These are phyloP conservation scores for Caenorhabditis japonica DNA, from an alignment of 2,888 invertebrate species.

Conservation along the genomic window DNA sequence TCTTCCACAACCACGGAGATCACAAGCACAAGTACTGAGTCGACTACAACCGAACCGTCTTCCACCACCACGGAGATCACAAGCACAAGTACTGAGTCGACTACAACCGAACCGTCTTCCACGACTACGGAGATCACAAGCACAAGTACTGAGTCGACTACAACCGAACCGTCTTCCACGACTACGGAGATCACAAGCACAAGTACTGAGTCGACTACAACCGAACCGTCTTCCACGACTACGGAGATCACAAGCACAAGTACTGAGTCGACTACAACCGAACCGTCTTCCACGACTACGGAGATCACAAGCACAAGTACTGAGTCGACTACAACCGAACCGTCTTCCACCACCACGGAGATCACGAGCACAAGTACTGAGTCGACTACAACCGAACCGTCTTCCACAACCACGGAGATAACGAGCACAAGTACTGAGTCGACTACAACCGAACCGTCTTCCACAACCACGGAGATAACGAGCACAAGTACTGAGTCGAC, in stretches of 20 bases:
- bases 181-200: too few species aligned
- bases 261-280: too few species aligned
- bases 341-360: not conserved
- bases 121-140: not conserved
- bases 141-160: too few species aligned
- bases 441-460: not conserved
- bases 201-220: too few species aligned
- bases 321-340: not conserved
- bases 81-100: not conserved
- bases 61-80: not conserved
- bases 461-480: not conserved
- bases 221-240: too few species aligned
- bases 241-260: too few species aligned
- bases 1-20: not conserved
- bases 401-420: not conserved
- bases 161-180: too few species aligned
- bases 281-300: not conserved
- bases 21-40: conserved; percentile 27
- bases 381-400: not conserved
- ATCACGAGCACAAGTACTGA: not conserved
- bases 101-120: not conserved
- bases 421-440: not conserved
- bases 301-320: not conserved
- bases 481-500: not conserved
- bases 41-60: too few species aligned